Evolutionary conservation across 2,888 invertebrate species (phyloP).

Genomic region (Strigamia crassipes): DNA sequence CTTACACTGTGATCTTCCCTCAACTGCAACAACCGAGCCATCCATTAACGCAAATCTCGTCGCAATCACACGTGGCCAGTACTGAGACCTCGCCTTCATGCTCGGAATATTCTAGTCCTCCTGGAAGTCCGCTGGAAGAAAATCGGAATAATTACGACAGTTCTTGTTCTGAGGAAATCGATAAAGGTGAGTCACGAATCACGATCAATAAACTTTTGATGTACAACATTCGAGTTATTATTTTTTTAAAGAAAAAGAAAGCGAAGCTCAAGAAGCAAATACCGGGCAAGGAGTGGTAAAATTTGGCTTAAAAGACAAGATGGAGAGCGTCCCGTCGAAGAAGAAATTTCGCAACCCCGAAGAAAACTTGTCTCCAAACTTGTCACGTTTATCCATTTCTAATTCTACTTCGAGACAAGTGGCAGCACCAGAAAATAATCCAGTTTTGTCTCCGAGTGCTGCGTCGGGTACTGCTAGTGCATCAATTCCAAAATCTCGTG

Average conservation of each 20-base stretch:
- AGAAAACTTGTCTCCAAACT: neutral
- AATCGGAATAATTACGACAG: conserved; percentile 41
- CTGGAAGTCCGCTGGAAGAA: conserved; percentile 35
- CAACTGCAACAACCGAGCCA: conserved; percentile 21
- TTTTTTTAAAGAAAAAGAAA: conserved; percentile 2
- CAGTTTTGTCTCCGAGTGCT: neutral
- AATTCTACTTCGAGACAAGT: neutral
- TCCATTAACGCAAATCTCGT: neutral
- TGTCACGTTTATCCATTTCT: neutral
- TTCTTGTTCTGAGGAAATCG: conserved; percentile 45
- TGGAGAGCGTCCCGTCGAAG: neutral
- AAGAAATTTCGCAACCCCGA: neutral
- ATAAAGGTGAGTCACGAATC: conserved; percentile 12
- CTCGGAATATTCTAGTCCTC: conserved; percentile 47
- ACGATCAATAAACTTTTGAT: neutral
- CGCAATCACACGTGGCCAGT: neutral
- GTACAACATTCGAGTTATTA: neutral
- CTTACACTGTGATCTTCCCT: conserved; percentile 24
- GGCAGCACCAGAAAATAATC: neutral
- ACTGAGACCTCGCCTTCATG: conserved; percentile 44
- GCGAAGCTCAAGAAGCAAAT: neutral
- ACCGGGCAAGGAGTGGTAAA: neutral
- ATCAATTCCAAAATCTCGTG: neutral
- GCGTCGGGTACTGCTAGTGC: neutral
- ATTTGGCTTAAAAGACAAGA: neutral